A percentile compares a stretch with the other conserved stretches of the same genome.
Evolutionary conservation across 1,140 invertebrate genomes (phyloP).

Genomic region (Hirudo medicinalis): DNA sequence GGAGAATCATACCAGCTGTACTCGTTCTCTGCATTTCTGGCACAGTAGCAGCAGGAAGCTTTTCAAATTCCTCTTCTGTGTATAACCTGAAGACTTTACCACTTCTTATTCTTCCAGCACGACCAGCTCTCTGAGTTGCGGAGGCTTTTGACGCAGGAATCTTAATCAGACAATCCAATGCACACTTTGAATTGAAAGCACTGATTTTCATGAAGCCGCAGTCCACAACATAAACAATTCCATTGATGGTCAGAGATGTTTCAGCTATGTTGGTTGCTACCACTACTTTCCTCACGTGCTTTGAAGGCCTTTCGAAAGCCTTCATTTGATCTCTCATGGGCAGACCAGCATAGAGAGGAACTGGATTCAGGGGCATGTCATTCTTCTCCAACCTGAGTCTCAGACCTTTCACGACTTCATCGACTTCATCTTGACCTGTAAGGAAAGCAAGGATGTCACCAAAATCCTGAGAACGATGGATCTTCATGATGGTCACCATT

Average conservation of each 20-base stretch:
- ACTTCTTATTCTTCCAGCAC: constrained; percentile 67
- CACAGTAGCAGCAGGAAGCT: constrained; percentile 54
- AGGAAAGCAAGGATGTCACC: constrained; percentile 75
- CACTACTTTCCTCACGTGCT: constrained; percentile 69
- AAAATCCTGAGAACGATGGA: constrained; percentile 63
- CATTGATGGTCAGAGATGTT: constrained; percentile 79
- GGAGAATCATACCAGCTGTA: constrained; percentile 68
- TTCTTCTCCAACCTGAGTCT: constrained; percentile 34
- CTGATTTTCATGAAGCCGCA: constrained; percentile 91
- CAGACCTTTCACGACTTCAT: constrained; percentile 31
- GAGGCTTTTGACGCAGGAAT: constrained; percentile 76
- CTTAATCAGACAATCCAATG: constrained; percentile 69
- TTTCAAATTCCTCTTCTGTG: constrained; percentile 59
- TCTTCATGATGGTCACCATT: constrained; percentile 74
- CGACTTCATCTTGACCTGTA: constrained; percentile 54
- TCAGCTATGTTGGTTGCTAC: constrained; percentile 95
- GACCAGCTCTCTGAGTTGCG: constrained; percentile 75
- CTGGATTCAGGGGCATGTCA: constrained; percentile 53
- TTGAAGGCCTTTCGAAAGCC: constrained; percentile 66
- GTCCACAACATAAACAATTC: constrained; percentile 86
- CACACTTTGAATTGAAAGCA: constrained; percentile 69
- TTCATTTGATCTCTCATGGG: constrained; percentile 64
- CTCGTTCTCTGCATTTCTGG: constrained; percentile 88
- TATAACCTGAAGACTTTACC: constrained; percentile 44
- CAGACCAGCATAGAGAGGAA: constrained; percentile 84